Evolutionary conservation across 2,888 invertebrate species (phyloP).

Genomic region (Mamestra brassicae): DNA sequence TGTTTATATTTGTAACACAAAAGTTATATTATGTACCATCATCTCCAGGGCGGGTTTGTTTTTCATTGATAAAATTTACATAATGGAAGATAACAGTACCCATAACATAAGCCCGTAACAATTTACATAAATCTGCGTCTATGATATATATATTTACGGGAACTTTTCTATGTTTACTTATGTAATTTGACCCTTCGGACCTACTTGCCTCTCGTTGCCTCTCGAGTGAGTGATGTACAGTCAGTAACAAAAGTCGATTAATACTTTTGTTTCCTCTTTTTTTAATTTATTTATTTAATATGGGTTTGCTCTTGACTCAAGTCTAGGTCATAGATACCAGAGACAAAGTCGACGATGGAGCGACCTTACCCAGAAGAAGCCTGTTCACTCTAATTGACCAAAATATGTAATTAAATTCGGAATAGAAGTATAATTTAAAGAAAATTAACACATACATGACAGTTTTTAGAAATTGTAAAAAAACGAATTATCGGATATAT

Average conservation of each 20-base stretch:
- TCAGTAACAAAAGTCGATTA: not conserved
- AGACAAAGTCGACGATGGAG: too few species aligned
- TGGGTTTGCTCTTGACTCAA: too few species aligned
- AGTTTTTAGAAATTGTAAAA: too few species aligned
- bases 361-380: too few species aligned
- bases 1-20: conserved; percentile 3
- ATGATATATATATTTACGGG: not conserved
- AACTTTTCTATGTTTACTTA: conserved; percentile 19
- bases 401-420: too few species aligned
- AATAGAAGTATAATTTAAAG: too few species aligned
- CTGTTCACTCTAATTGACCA: too few species aligned
- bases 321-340: too few species aligned
- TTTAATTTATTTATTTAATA: too few species aligned
- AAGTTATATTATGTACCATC: conserved; percentile 19
- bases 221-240: not conserved
- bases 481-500: too few species aligned
- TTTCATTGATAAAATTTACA: conserved; percentile 45
- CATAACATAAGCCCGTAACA: conserved; percentile 15
- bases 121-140: conserved; percentile 37
- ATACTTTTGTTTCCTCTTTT: too few species aligned
- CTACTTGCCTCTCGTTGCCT: not conserved
- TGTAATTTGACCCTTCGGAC: conserved; percentile 7
- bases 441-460: too few species aligned
- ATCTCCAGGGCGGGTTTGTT: conserved; percentile 19
- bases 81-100: conserved; percentile 34